A percentile compares a stretch with the other conserved stretches of the same genome.
Evolutionary conservation across 37 sponge, comb jelly and placozoan genomes (phyloP).

Genomic region (Eunapius fragilis): DNA sequence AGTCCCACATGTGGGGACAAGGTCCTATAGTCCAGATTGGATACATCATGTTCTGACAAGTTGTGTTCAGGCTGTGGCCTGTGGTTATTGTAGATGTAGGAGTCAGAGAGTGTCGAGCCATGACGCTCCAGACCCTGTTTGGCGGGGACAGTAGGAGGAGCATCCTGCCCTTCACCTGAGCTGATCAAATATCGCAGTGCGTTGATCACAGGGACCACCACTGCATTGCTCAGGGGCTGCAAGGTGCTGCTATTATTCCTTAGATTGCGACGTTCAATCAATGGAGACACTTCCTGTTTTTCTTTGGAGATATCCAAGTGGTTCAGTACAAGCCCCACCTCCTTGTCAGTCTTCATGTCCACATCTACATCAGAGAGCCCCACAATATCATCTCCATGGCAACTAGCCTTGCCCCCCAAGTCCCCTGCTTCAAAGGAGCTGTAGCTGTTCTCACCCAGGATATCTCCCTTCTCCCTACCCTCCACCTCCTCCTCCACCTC

Average conservation of each 20-base stretch:
- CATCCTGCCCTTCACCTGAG: background rate
- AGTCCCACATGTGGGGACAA: background rate
- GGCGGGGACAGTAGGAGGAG: conserved; percentile 18
- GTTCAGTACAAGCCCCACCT: too few relatives aligned
- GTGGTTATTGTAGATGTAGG: background rate
- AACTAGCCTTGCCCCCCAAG: background rate
- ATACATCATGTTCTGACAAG: background rate
- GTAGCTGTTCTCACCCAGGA: background rate
- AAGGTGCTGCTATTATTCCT: background rate
- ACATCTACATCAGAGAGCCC: conserved; percentile 67
- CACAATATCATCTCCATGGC: conserved; percentile 12
- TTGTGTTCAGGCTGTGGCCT: background rate
- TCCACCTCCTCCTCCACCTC: background rate
- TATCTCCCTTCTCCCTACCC: background rate
- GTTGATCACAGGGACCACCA: conserved; percentile 31
- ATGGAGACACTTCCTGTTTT: background rate
- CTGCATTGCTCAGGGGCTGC: conserved; percentile 19
- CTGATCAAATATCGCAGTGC: conserved; percentile 1
- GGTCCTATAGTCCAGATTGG: background rate
- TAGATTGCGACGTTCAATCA: background rate
- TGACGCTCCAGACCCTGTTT: background rate
- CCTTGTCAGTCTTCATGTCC: conserved; percentile 3
- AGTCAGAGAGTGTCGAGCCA: background rate
- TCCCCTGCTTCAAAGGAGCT: background rate
- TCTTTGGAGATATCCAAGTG: background rate